Evolutionary conservation across 2,797 vertebrate species (phyloP).

Genomic region (Argentina silus): DNA sequence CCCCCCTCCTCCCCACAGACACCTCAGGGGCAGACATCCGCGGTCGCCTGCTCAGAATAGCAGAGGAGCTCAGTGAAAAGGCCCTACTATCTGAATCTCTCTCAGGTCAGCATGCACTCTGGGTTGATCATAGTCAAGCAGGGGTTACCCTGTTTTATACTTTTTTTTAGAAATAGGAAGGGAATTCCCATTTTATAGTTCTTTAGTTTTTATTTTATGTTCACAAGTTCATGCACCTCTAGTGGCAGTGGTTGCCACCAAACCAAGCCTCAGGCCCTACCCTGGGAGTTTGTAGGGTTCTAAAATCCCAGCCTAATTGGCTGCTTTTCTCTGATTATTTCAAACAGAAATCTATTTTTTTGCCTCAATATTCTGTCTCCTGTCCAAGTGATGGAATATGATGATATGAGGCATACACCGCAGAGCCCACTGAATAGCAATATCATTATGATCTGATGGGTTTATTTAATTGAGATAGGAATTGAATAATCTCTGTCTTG

Average conservation of each 20-base stretch:
- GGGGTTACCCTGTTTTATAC: not conserved
- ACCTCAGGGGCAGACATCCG: constrained; percentile 71
- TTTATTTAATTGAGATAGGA: not conserved
- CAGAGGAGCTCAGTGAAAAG: constrained; percentile 78
- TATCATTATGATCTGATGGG: not conserved
- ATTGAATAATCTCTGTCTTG: not conserved
- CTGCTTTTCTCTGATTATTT: not conserved
- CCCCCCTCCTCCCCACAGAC: constrained; percentile 75
- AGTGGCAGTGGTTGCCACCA: no score
- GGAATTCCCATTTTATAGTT: no score
- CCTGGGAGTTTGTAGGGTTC: no score
- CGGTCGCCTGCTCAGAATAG: constrained; percentile 66
- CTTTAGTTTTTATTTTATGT: no score
- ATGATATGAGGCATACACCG: not conserved
- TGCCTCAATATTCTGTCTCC: not conserved
- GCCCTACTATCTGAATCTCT: constrained; percentile 63
- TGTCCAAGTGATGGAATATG: not conserved
- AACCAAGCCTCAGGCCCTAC: no score
- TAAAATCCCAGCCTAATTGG: not conserved
- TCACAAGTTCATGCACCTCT: no score
- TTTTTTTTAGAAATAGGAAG: not conserved
- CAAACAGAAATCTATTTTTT: not conserved
- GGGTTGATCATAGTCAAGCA: not conserved
- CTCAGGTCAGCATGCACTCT: constrained; percentile 36
- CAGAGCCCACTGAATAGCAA: not conserved